These are phyloP conservation scores for Marcusenius ussheri DNA, from an alignment of 2,113 vertebrate species.

Conservation along the genomic window DNA sequence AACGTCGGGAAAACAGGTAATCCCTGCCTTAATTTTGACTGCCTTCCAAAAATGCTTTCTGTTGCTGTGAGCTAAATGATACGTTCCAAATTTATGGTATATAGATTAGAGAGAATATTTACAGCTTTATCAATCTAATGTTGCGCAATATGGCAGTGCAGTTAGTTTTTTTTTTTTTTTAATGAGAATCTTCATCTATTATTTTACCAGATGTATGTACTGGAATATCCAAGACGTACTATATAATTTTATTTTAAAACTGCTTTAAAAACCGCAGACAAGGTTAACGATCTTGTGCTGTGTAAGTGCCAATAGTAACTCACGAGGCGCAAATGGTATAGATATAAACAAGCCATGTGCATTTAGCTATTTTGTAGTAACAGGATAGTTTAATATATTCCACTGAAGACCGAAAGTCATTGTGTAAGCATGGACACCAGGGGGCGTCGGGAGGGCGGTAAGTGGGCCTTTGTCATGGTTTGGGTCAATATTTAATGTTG, in stretches of 20 bases:
- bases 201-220: background rate
- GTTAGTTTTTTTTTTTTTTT: background rate
- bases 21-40: background rate
- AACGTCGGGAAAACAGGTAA: constrained; percentile 84
- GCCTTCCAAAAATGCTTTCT: background rate
- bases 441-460: background rate
- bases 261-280: background rate
- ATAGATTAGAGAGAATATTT: background rate
- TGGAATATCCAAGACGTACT: background rate
- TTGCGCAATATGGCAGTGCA: background rate
- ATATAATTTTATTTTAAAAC: background rate
- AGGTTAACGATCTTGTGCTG: background rate
- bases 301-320: background rate
- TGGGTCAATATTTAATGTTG: background rate
- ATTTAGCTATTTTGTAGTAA: background rate
- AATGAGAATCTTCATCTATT: background rate
- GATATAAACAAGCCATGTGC: background rate
- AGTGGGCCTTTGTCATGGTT: background rate
- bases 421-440: background rate
- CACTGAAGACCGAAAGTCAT: background rate
- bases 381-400: background rate
- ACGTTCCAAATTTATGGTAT: background rate
- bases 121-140: background rate
- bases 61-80: background rate
- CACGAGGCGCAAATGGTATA: background rate